Percentiles rank a stretch among this genome's conserved stretches.
phyloP scores from a whole-genome alignment of 2,797 vertebrate genomes.

The Pangasius larnaudii region DNA sequence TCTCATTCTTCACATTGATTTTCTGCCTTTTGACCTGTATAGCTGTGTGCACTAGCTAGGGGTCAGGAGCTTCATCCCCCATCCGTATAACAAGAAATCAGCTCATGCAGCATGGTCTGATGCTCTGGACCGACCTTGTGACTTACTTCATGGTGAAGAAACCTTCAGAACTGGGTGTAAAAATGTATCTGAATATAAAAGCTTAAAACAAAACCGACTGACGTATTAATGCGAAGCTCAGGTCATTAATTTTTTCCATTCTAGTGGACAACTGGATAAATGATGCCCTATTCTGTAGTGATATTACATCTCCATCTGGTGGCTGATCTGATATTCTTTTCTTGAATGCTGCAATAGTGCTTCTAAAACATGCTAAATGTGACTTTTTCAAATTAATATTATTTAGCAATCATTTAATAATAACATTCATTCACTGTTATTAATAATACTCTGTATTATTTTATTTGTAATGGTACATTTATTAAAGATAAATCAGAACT shows the following conservation, averaged over 20 bases:
- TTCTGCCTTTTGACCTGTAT: slow-evolving; percentile 27
- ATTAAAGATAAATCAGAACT: slow-evolving; percentile 5
- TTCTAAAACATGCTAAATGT: background rate
- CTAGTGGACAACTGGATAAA: background rate
- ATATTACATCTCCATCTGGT: slow-evolving; percentile 50
- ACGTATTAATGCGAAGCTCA: background rate
- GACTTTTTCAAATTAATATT: background rate
- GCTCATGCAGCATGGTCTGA: background rate
- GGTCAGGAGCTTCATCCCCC: slow-evolving; percentile 23
- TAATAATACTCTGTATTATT: background rate
- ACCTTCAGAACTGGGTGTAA: background rate
- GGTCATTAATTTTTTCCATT: background rate
- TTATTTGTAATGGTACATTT: background rate
- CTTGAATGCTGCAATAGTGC: background rate
- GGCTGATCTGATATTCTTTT: slow-evolving; percentile 18
- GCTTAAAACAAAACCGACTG: background rate
- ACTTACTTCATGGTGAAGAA: slow-evolving; percentile 8
- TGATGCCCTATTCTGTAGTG: background rate
- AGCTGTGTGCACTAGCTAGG: background rate
- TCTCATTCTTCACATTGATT: slow-evolving; percentile 37
- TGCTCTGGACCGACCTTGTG: background rate
- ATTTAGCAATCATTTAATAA: background rate
- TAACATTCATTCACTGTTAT: background rate
- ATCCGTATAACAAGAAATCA: slow-evolving; percentile 16
- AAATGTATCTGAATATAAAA: background rate